Evolutionary conservation across 2,888 invertebrate species (phyloP).

Genomic region (Coelopa pilipes): DNA sequence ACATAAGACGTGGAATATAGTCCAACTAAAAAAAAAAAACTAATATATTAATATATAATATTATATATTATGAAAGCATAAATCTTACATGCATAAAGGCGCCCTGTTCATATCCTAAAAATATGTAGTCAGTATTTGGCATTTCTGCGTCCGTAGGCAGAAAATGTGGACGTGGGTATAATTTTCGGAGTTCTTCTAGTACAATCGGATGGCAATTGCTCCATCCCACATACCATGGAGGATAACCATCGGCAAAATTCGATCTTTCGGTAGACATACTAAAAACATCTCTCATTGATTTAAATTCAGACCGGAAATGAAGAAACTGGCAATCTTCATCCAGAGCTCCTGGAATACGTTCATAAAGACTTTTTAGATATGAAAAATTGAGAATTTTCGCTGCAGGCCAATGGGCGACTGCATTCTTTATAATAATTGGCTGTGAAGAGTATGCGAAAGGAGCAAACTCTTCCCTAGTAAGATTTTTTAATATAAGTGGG

Average conservation of each 20-base stretch:
- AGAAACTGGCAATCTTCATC: slow-evolving; percentile 88
- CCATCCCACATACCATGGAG: slow-evolving; percentile 94
- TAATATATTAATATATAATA: neutral
- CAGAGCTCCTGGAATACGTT: slow-evolving; percentile 75
- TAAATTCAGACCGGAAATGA: slow-evolving; percentile 85
- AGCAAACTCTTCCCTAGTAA: slow-evolving; percentile 76
- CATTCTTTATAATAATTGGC: slow-evolving; percentile 83
- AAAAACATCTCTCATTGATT: slow-evolving; percentile 80
- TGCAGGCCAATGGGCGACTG: slow-evolving; percentile 82
- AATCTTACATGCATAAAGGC: slow-evolving; percentile 87
- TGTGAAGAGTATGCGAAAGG: slow-evolving; percentile 80
- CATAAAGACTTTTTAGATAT: slow-evolving; percentile 78
- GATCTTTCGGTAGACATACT: slow-evolving; percentile 77
- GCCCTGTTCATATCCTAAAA: slow-evolving; percentile 90
- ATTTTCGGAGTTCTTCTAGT: slow-evolving; percentile 76
- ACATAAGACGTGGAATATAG: slow-evolving; percentile 89
- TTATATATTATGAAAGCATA: neutral
- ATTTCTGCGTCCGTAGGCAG: slow-evolving; percentile 89
- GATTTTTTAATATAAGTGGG: slow-evolving; percentile 76
- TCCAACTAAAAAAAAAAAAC: slow-evolving; percentile 74
- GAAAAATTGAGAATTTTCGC: slow-evolving; percentile 74
- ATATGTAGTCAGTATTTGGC: slow-evolving; percentile 89
- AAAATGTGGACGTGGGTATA: slow-evolving; percentile 85
- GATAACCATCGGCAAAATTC: slow-evolving; percentile 69
- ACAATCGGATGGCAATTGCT: slow-evolving; percentile 90